These are phyloP conservation scores for Sebastes elongatus DNA, from an alignment of 2,797 vertebrate genomes.

Conservation along the genomic window DNA sequence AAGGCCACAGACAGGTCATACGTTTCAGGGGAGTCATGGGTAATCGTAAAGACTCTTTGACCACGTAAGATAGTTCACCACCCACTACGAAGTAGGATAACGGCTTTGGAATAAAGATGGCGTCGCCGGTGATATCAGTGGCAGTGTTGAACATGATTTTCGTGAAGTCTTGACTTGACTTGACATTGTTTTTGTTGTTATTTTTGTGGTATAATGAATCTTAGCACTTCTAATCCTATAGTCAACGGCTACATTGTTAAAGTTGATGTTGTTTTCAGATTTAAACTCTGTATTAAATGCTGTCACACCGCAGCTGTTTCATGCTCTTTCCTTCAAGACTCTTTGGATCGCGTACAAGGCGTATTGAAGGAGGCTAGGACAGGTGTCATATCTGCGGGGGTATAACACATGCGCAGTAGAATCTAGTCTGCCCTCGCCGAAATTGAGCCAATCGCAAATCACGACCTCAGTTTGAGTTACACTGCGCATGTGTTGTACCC, in stretches of 20 bases:
- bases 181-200: background rate
- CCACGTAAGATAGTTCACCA: background rate
- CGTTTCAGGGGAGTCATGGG: slow-evolving; percentile 61
- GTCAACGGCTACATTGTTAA: background rate
- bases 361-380: no score
- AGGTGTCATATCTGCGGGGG: no score
- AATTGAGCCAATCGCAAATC: no score
- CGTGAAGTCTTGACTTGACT: rapidly evolving
- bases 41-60: slow-evolving; percentile 49
- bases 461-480: no score
- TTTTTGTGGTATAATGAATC: background rate
- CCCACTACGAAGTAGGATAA: rapidly evolving
- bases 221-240: rapidly evolving
- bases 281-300: rapidly evolving
- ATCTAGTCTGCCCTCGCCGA: no score
- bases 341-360: slow-evolving; percentile 37
- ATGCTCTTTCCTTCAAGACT: slow-evolving; percentile 13
- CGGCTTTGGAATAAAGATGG: slow-evolving; percentile 27
- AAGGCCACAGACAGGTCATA: slow-evolving; percentile 82
- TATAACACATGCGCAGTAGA: no score
- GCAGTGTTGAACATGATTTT: background rate
- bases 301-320: rapidly evolving
- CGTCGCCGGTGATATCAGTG: background rate
- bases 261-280: rapidly evolving
- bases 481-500: no score